Conservation (phyloP, 2,888 invertebrate genomes). For the Coremacera marginata region DNA sequence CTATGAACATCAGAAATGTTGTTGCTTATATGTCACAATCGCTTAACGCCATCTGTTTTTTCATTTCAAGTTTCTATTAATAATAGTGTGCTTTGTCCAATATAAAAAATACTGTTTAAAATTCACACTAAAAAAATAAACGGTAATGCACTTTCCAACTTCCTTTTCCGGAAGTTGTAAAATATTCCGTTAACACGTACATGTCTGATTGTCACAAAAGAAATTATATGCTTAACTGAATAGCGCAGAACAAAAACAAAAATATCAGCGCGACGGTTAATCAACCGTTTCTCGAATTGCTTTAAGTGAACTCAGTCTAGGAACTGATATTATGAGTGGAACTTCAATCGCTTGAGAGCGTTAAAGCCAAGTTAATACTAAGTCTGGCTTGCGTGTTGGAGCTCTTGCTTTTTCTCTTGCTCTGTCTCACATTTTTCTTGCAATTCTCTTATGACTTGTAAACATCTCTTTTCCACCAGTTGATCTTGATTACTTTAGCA, state of each 20-base stretch:
- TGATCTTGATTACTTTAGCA: background rate
- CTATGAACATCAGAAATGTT: too few relatives aligned
- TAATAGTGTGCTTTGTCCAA: background rate
- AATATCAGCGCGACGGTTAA: background rate
- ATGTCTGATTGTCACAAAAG: background rate
- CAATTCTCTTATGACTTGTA: background rate
- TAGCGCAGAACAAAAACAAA: background rate
- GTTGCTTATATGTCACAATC: background rate
- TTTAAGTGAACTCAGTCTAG: constrained; percentile 22
- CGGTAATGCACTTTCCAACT: constrained; percentile 2
- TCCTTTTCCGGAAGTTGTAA: constrained; percentile 18
- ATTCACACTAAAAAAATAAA: constrained; percentile 2
- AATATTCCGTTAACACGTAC: constrained; percentile 7
- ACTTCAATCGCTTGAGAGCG: constrained; percentile 4
- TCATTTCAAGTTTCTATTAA: background rate
- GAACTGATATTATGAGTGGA: constrained; percentile 12
- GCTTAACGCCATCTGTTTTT: background rate
- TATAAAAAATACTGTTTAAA: background rate
- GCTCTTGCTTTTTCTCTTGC: background rate
- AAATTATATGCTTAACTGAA: background rate
- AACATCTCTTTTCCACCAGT: constrained; percentile 10
- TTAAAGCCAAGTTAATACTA: background rate
- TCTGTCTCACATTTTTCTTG: background rate
- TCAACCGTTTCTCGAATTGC: constrained; percentile 27
- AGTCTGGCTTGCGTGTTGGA: background rate